Conservation (phyloP, 2,888 invertebrate genomes). For the Onchidella celtica region DNA sequence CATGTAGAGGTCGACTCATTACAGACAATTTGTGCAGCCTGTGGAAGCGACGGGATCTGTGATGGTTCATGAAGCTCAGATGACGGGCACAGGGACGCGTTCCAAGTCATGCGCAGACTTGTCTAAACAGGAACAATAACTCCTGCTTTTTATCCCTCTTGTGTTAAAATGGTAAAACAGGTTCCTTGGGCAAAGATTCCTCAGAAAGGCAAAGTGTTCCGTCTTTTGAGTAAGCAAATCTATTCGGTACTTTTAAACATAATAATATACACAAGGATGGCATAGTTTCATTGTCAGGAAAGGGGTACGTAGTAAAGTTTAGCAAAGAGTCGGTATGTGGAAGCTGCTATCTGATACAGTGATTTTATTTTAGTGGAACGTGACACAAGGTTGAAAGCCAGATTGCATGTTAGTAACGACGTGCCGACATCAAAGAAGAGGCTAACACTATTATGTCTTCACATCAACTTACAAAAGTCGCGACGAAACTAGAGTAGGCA, state of each 20-base stretch:
- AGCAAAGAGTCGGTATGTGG: background rate
- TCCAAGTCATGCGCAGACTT: slow-evolving; percentile 3
- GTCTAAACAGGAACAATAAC: slow-evolving; percentile 28
- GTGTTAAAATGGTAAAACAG: background rate
- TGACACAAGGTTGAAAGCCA: background rate
- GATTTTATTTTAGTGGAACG: background rate
- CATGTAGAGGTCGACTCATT: slow-evolving; percentile 3
- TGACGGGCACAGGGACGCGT: background rate
- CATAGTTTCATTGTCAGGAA: too few relatives aligned
- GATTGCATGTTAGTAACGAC: background rate
- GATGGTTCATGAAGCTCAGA: background rate
- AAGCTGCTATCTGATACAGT: background rate
- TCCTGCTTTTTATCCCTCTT: background rate
- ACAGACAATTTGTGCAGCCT: slow-evolving; percentile 30
- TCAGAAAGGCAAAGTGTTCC: background rate
- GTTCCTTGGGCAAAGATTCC: background rate
- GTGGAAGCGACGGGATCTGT: background rate
- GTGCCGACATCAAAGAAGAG: background rate
- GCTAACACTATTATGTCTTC: background rate
- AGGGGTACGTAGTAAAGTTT: too few relatives aligned
- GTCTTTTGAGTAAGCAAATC: too few relatives aligned
- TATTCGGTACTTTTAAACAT: too few relatives aligned
- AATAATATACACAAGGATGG: too few relatives aligned
- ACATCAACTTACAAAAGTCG: too few relatives aligned
- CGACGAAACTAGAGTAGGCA: too few relatives aligned